A percentile compares a stretch with the other conserved stretches of the same genome.
phyloP scores from a whole-genome alignment of 2,113 vertebrate genomes.

The Channa maculata region DNA sequence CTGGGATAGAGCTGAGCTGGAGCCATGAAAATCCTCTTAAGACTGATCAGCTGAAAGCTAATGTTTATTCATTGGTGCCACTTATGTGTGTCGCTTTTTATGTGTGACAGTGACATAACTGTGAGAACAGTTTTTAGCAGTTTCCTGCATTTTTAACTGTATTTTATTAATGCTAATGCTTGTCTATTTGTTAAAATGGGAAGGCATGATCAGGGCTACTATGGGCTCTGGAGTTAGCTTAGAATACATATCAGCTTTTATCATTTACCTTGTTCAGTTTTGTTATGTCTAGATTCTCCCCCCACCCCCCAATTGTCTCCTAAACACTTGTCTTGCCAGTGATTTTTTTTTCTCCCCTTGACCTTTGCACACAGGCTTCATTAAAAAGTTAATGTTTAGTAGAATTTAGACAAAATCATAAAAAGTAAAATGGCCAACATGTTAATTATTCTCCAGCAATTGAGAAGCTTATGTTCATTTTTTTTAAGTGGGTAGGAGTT shows the following conservation, averaged over 20 bases:
- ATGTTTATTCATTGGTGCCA: constrained; percentile 7
- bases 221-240: constrained; percentile 43
- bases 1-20: neutral
- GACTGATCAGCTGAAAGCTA: constrained; percentile 32
- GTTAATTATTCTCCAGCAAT: constrained; percentile 43
- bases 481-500: constrained; percentile 29
- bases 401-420: constrained; percentile 29
- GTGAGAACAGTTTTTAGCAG: constrained; percentile 59
- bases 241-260: constrained; percentile 54
- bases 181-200: constrained; percentile 10
- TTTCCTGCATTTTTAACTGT: constrained; percentile 59
- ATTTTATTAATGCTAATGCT: constrained; percentile 25
- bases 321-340: constrained; percentile 39
- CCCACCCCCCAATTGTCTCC: neutral
- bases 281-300: constrained; percentile 20
- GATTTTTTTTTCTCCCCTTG: constrained; percentile 37
- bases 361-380: constrained; percentile 46
- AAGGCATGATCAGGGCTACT: constrained; percentile 10
- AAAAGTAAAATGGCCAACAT: constrained; percentile 9
- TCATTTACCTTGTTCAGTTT: constrained; percentile 7
- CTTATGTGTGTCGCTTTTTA: constrained; percentile 51
- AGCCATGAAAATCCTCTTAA: neutral
- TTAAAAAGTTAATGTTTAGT: constrained; percentile 72
- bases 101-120: constrained; percentile 58
- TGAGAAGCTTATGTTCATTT: constrained; percentile 35